Evolutionary conservation across 2,888 invertebrate species (phyloP), one percentile per base, ranked within the genome.

Genomic region (Tolmerus cingulatus): DNA sequence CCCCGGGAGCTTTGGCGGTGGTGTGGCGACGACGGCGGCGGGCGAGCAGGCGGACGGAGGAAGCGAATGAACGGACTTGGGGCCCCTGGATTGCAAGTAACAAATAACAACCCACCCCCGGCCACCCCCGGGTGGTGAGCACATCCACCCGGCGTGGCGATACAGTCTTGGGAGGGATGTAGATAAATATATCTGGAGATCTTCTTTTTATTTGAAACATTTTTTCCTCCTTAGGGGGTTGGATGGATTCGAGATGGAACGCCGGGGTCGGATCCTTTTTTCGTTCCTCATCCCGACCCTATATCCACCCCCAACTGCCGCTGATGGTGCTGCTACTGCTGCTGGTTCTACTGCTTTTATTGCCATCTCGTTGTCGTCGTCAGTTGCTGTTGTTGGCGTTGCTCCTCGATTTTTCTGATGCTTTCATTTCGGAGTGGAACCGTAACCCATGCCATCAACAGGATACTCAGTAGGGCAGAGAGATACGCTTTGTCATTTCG

Each of bases 371-470:
- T 89, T 57, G 86, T 87, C 89, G 86, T 88, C 89, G 77, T 82
- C 89, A 87, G 88, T 88, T 79, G 88, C 89, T 89, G 90, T 88
- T 89, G 89, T 89, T 90, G 82, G 27, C 37, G 82, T 40, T 46
- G 34, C 43, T 74, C 85, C 55, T 55, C 76, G 86, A 86, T 86
- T 86, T 86, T 86, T 86, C 86, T 86, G 86, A 77, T 77, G 77
- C 86, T 86, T 86, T 86, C 86, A 86, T 77, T 77, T 86, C 55
- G 55, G 86, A 77, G 77, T 86, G 77, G 86, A 86, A 86, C 86
- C 77, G 77, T 51, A 55, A 55, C 76, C 55, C 86, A 86, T 77
- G 76, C 86, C 86, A 86, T 86, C 86, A 86, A 86, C 86, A 86
- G 86, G 86, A 86, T 86, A 86, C 74, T 76, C 86, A 86, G 77